Evolutionary conservation across 2,888 invertebrate genomes (phyloP).

Genomic region (Catotricha subobsoleta): DNA sequence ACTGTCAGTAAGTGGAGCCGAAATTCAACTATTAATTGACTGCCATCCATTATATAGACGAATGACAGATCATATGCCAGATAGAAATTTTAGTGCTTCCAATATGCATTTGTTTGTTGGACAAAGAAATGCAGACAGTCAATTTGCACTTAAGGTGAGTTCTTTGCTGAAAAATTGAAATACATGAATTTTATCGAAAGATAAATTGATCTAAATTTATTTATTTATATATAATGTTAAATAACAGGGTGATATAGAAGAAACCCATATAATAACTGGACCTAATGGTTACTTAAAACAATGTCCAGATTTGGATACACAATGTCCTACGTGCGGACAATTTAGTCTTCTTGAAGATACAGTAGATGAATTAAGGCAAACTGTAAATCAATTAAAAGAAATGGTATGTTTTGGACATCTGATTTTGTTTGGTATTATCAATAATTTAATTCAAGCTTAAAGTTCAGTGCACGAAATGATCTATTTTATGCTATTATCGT

Average conservation of each 20-base stretch:
- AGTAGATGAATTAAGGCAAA: conserved; percentile 60
- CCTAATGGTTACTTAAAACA: conserved; percentile 72
- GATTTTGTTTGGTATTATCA: no score
- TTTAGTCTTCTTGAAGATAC: conserved; percentile 68
- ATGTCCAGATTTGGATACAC: conserved; percentile 70
- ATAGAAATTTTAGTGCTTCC: conserved; percentile 55
- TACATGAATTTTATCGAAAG: not conserved
- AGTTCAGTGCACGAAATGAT: not conserved
- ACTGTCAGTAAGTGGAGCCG: conserved; percentile 64
- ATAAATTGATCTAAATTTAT: not conserved
- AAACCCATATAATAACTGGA: conserved; percentile 67
- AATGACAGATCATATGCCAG: conserved; percentile 52
- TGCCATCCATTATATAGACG: conserved; percentile 73
- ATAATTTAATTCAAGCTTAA: not conserved
- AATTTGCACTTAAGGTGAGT: conserved; percentile 70
- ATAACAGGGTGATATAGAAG: conserved; percentile 67
- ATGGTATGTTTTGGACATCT: conserved; percentile 55
- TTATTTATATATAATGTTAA: not conserved
- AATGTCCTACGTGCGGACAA: conserved; percentile 81
- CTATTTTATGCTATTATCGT: no score
- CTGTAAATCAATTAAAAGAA: conserved; percentile 64
- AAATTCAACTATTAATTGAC: conserved; percentile 70
- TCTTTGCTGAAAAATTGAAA: not conserved
- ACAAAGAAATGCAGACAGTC: conserved; percentile 59
- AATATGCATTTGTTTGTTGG: conserved; percentile 69